Base-by-base conservation (phyloP, 2,888 invertebrate genomes). In the Metallyticus violacea region DNA sequence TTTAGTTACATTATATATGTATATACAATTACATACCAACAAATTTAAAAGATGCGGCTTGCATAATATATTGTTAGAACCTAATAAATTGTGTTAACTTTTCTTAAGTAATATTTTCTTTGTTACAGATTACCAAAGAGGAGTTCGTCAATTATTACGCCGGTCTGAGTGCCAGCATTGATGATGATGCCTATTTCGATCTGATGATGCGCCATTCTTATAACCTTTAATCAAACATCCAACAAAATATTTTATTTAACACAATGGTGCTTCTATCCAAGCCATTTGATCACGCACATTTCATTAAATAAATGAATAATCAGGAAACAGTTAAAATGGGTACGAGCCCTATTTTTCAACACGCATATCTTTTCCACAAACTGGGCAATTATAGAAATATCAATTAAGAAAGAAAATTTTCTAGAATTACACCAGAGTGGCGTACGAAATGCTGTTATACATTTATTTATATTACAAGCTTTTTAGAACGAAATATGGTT, bases 101-200 rank as follows among this genome's bases (percentile, higher is more conserved):
- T n/a, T n/a, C n/a, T n/a, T n/a, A n/a, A 62, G 2, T 15, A 2
- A 15, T 15, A 15, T 62, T 62, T 62, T 86, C 87, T 81, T 86
- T 87, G 87, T 93, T 93, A 7, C 92, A 98, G 98, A 97, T 99
- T 15, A 98, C 98, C 0, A 94, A 95, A 89, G 98, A 98, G 89
- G 99, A 99, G 92, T 99, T 99, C 90, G 92, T 96, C 90, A 97
- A 98, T 92, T 99, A 99, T 92, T 99, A 99, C 93, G 94, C 96
- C 87, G 97, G 97, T 26, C 96, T 99, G 89, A 98, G 98, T 91
- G 98, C 98, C 77, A 98, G 98, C 0, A 97, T 99, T 89, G 99
- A 99, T 91, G 96, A 96, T 89, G 99, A 99, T 91, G 96, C 96
- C 85, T 99, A 97, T 91, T 99, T 99, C 91, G 98, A 98, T 92